Evolutionary conservation across 1,140 invertebrate genomes (phyloP), one percentile per base, ranked within the genome.

Genomic region (Calosoma granatense): DNA sequence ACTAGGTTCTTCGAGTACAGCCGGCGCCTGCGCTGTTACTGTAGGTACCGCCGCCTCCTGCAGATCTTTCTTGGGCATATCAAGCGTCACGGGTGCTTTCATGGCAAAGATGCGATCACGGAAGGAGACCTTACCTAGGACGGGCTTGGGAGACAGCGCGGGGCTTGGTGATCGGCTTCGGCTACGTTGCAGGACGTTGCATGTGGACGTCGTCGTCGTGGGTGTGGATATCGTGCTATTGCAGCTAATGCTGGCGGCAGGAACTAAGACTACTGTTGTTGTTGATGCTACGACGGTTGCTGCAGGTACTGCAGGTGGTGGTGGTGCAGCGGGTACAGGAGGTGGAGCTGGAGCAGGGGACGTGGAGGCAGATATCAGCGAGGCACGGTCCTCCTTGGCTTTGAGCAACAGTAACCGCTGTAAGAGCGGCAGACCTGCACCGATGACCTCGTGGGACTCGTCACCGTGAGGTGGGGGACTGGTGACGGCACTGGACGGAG

Each of bases 341-440:
- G n/a, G n/a, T 36, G 26, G 26, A 36, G 26, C 6, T 9, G n/a
- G 6, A 6, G 26, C n/a, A 9, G 26, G 6, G 6, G 26, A 9
- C 6, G 26, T 36, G 6, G 26, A 36, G n/a, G n/a, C n/a, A 9
- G n/a, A 6, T 36, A n/a, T 36, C n/a, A n/a, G 26, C 26, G 69
- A 60, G 53, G 86, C 82, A 54, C 75, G 75, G 60, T 90, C 88
- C 66, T 86, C 85, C 70, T 88, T 91, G 11, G 86, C 83, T 70
- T 90, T 90, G 6, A 92, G 74, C 53, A 90, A 72, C 23, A 89
- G 74, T 19, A 93, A 75, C 59, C 89, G 75, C 68, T 93, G 88
- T 1, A 92, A 74, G 4, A 93, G 74, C 1, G 88, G 88, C 47
- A 92, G 73, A 20, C 84, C 85, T 43, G 82, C 82, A 12, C 84